These are phyloP conservation scores for Ameiurus melas DNA, from an alignment of 2,113 vertebrate genomes.

Conservation along the genomic window DNA sequence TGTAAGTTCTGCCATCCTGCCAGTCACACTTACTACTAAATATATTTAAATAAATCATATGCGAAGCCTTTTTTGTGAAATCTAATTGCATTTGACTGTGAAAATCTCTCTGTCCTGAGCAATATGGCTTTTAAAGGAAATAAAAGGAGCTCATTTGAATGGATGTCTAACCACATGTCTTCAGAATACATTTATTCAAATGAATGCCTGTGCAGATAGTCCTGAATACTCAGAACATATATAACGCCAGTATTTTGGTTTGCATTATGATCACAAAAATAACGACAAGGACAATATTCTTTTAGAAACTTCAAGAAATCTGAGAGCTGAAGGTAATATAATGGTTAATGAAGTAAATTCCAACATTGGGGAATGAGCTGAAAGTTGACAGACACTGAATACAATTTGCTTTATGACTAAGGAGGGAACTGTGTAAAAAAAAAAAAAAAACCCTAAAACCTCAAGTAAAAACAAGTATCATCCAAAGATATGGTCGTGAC, in stretches of 20 bases:
- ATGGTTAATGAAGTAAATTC: background rate
- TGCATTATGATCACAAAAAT: background rate
- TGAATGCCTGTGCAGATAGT: background rate
- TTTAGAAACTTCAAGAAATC: slow-evolving; percentile 41
- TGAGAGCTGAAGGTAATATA: slow-evolving; percentile 3
- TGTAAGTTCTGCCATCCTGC: background rate
- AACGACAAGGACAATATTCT: background rate
- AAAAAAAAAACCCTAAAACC: background rate
- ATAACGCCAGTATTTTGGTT: background rate
- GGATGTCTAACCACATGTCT: background rate
- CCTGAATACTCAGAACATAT: background rate
- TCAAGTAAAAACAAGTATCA: background rate
- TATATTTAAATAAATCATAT: no score
- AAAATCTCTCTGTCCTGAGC: background rate
- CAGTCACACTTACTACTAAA: background rate
- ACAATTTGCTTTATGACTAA: background rate
- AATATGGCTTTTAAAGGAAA: background rate
- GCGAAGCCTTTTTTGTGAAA: background rate
- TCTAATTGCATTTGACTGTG: background rate
- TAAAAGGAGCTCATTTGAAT: background rate
- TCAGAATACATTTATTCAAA: slow-evolving; percentile 7
- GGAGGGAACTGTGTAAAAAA: background rate
- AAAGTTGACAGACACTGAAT: slow-evolving; percentile 3
- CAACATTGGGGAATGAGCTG: background rate
- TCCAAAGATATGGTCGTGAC: background rate